Conservation (phyloP, 2,888 invertebrate genomes). For the Amphipyra berbera region DNA sequence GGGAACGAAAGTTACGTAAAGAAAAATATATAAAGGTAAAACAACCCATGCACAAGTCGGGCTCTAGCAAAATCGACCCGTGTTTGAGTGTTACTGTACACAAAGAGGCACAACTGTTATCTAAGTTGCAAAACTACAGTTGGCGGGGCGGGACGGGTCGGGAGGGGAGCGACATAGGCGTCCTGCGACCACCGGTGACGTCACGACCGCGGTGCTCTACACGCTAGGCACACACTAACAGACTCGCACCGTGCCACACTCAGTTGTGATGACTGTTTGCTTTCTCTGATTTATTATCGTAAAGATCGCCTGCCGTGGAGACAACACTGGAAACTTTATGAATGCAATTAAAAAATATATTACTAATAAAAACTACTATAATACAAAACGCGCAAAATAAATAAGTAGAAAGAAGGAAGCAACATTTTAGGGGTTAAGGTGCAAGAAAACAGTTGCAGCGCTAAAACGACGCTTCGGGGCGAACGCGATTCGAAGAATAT, state of each 20-base stretch:
- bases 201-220: constrained; percentile 29
- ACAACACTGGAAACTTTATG: constrained; percentile 72
- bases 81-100: constrained; percentile 71
- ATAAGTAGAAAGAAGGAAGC: constrained; percentile 34
- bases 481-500: constrained; percentile 4
- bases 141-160: constrained; percentile 52
- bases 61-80: constrained; percentile 78
- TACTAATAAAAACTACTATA: constrained; percentile 23
- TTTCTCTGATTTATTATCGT: constrained; percentile 82
- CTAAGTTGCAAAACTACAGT: constrained; percentile 73
- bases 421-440: constrained; percentile 46
- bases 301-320: constrained; percentile 69
- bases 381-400: constrained; percentile 33
- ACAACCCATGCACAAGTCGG: constrained; percentile 87
- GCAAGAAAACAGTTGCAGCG: constrained; percentile 25
- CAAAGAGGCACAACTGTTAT: constrained; percentile 67
- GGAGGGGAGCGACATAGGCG: constrained; percentile 76
- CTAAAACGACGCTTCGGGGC: constrained; percentile 33
- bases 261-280: constrained; percentile 88
- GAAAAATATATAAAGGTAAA: constrained; percentile 54
- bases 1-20: constrained; percentile 43
- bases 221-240: constrained; percentile 70
- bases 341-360: constrained; percentile 18
- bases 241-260: constrained; percentile 84
- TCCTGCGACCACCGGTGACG: constrained; percentile 81